A percentile compares a stretch with the other conserved stretches of the same genome.
Conservation (phyloP, 2,888 invertebrate species). For the Eupithecia subfuscata region DNA sequence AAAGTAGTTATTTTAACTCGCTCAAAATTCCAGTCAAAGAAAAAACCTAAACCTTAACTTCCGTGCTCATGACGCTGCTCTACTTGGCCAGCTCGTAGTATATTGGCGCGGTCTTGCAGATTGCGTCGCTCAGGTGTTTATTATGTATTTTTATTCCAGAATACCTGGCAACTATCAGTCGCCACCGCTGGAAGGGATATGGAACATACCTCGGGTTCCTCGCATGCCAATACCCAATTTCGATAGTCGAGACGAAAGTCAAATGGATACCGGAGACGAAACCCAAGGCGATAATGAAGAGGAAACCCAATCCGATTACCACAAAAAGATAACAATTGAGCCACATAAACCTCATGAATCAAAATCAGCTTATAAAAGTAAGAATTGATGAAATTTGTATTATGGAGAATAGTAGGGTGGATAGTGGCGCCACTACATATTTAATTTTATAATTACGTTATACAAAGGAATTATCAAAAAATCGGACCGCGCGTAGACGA, state of each 20-base stretch:
- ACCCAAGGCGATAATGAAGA: neutral
- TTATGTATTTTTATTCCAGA: slow-evolving; percentile 4
- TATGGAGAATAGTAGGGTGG: too few species aligned
- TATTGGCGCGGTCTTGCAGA: too few species aligned
- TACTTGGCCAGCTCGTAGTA: too few species aligned
- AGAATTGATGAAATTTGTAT: neutral
- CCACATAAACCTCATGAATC: neutral
- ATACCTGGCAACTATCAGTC: neutral
- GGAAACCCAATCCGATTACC: neutral
- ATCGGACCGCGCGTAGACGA: too few species aligned
- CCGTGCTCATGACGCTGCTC: too few species aligned
- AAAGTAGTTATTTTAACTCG: too few species aligned
- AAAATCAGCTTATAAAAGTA: slow-evolving; percentile 1
- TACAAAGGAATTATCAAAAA: too few species aligned
- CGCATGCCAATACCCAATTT: neutral
- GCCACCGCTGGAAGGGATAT: slow-evolving; percentile 4
- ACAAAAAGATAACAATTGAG: neutral
- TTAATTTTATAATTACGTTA: too few species aligned
- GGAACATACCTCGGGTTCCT: neutral
- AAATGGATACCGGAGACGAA: neutral
- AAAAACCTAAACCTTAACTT: too few species aligned
- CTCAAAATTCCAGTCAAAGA: too few species aligned
- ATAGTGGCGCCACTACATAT: too few species aligned
- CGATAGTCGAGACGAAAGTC: neutral
- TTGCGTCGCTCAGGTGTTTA: too few species aligned